A percentile compares a stretch with the other conserved stretches of the same genome.
Evolutionary conservation across 2,888 invertebrate genomes (phyloP).

Genomic region (Micoletzkya japonica): DNA sequence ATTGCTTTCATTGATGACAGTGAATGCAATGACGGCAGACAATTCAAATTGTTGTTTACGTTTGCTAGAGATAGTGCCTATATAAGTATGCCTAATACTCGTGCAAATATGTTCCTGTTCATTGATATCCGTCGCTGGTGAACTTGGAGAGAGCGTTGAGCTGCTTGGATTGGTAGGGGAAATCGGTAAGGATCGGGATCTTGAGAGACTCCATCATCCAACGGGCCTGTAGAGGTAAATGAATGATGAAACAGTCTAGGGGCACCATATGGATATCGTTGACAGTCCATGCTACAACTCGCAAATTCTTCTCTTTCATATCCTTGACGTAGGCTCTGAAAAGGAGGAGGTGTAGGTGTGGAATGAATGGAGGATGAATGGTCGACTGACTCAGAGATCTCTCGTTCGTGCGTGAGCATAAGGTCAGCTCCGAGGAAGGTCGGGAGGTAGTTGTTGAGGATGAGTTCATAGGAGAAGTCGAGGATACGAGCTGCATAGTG

Average conservation of each 20-base stretch:
- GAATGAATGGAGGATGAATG: not conserved
- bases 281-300: conserved; percentile 58
- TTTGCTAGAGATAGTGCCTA: too few relatives aligned
- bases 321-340: conserved; percentile 41
- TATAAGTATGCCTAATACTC: too few relatives aligned
- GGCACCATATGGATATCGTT: conserved; percentile 44
- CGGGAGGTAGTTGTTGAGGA: conserved; percentile 53
- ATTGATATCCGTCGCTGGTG: conserved; percentile 23
- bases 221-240: conserved; percentile 29
- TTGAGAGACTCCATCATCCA: conserved; percentile 58
- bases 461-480: conserved; percentile 49
- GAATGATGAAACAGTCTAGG: not conserved
- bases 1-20: too few relatives aligned
- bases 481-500: conserved; percentile 35
- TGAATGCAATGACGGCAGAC: too few relatives aligned
- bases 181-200: conserved; percentile 60
- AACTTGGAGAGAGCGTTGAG: conserved; percentile 25
- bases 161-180: conserved; percentile 45
- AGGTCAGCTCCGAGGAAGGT: conserved; percentile 60
- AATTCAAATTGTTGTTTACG: too few relatives aligned
- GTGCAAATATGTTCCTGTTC: too few relatives aligned
- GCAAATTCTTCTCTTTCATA: conserved; percentile 29
- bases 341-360: not conserved
- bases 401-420: conserved; percentile 56
- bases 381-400: conserved; percentile 50